Evolutionary conservation across 2,797 vertebrate species (phyloP), one percentile per base, ranked within the genome.

Genomic region (Smutsia temminckii): DNA sequence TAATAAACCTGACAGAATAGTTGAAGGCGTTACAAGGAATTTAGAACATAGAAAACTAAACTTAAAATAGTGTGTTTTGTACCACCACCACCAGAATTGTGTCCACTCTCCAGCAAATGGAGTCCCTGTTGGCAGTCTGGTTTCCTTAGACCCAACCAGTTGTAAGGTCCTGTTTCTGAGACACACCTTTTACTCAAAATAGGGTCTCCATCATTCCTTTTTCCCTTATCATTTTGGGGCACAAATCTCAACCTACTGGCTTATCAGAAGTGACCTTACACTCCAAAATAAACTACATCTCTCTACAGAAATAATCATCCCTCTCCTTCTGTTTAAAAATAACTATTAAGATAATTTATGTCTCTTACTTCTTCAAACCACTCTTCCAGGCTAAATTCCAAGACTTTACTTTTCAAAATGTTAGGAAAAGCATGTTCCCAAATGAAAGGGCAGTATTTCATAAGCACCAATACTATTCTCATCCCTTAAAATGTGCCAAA

Each of bases 91-190:
- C 8, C 71, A 23, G 18, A 49, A 32, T 14, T 27, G 13, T 4
- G 40, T 32, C 12, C 20, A 20, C 34, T 12, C 3, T 79, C 6
- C 23, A 18, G 57, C 23, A 71, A 42, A 4, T 12, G 11, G 42
- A 61, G 17, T 14, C 10, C n/a, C n/a, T 27, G 1, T 0, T 8
- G 25, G 27, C 3, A 34, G 11, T 7, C 8, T 0, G 0, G 16
- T 27, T 18, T 71, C 20, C 34, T 53, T 16, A 42, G 64, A 40
- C 27, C 3, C 7, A 17, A 20, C 20, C 77, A 21, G 27, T 14
- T 49, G 14, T 40, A 7, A 21, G 21, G 53, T 20, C 21, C 29
- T 32, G 27, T 5, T 18, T 6, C 29, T 64, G 63, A 21, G 3
- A 46, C 5, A 18, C 2, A 1, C 3, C 11, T 32, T 46, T 46